Evolutionary conservation across 1,140 invertebrate species (phyloP).

Genomic region (Myzus persicae): DNA sequence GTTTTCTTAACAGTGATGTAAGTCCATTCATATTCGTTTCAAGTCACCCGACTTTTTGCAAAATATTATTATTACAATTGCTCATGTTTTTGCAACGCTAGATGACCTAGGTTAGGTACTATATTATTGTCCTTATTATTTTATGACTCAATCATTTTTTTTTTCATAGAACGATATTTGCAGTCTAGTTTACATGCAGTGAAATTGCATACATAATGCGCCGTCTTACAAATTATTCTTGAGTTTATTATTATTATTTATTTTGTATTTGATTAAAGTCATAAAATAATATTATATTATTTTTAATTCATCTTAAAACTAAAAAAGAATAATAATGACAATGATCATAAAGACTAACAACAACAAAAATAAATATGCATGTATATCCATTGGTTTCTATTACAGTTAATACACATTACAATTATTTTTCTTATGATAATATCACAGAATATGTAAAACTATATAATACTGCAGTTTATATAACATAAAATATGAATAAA

Average conservation of each 20-base stretch:
- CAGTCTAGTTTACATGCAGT: background rate
- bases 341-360: background rate
- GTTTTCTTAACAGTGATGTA: constrained; percentile 25
- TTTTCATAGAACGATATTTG: background rate
- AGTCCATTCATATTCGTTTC: constrained; percentile 30
- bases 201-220: background rate
- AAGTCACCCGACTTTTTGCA: background rate
- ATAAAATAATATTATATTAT: background rate
- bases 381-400: background rate
- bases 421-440: background rate
- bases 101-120: background rate
- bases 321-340: background rate
- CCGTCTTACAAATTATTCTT: background rate
- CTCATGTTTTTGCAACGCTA: background rate
- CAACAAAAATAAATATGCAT: background rate
- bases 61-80: background rate
- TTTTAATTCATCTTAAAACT: background rate
- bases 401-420: background rate
- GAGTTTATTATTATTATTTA: no score
- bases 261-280: background rate
- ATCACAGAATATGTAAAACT: no score
- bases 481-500: no score
- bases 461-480: background rate
- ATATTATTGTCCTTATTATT: background rate
- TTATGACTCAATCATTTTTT: background rate